A percentile compares a stretch with the other conserved stretches of the same genome.
phyloP scores from a whole-genome alignment of 2,888 invertebrate genomes.

The Onchidella celtica region DNA sequence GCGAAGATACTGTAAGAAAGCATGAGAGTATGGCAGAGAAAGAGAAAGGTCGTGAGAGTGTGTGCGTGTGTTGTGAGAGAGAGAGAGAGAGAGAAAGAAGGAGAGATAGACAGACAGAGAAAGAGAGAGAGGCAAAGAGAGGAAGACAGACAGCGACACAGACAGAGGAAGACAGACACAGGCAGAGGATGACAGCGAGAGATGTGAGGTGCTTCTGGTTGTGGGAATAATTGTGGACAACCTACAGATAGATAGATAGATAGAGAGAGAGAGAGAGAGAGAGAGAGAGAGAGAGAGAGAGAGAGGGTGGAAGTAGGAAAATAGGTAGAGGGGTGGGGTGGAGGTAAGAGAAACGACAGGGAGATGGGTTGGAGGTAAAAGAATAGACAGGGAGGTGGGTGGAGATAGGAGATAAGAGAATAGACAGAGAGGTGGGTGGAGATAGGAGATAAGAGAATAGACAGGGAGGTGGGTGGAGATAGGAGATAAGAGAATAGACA shows the following conservation, averaged over 20 bases:
- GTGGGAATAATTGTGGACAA: constrained; percentile 64
- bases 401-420: neutral
- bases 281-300: constrained; percentile 17
- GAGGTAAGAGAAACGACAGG: too few relatives aligned
- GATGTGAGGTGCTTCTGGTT: neutral
- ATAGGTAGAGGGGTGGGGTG: neutral
- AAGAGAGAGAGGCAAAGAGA: neutral
- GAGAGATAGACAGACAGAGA: constrained; percentile 5
- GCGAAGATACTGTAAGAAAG: too few relatives aligned
- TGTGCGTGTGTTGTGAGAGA: too few relatives aligned
- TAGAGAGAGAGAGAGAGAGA: constrained; percentile 1
- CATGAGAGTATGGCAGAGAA: neutral
- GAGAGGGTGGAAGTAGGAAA: constrained; percentile 1
- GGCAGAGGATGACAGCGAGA: neutral
- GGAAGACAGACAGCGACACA: too few relatives aligned
- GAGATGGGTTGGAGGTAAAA: neutral
- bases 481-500: constrained; percentile 9
- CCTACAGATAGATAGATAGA: constrained; percentile 46
- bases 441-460: too few relatives aligned
- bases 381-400: neutral
- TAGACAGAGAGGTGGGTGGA: too few relatives aligned
- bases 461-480: too few relatives aligned
- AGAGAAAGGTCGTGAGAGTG: too few relatives aligned
- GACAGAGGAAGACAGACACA: too few relatives aligned
- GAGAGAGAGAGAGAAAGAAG: too few relatives aligned